Evolutionary conservation across 2,113 vertebrate species (phyloP), one percentile per base, ranked within the genome.

Genomic region (Crocuta crocuta): DNA sequence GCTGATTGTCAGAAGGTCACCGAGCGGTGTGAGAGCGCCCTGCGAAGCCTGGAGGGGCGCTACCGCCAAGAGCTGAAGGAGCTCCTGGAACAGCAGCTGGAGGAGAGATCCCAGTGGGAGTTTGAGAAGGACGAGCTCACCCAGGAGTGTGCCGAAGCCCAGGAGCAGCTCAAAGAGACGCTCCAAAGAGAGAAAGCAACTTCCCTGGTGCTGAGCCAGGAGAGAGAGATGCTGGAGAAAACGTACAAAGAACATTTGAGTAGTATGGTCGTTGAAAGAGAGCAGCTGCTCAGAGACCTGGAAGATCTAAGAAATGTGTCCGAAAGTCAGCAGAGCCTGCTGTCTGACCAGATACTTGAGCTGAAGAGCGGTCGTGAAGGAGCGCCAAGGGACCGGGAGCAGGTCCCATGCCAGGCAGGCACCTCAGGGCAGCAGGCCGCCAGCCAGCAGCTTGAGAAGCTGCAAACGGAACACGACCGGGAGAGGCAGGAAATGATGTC

Each of bases 101-200:
- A 99, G 90, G 99, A 99, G 97, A 99, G 98, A 86, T 98, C 98
- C 45, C 98, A 96, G 96, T 99, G 99, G 99, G 98, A 99, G 76
- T 99, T 99, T 7, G 99, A 99, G 89, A 98, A 99, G 86, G 98
- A 99, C 12, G 98, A 99, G 87, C 98, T 99, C 26, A 79, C 97
- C 94, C 98, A 99, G 96, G 98, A 99, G 88, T 96, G 74, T 0
- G 97, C 98, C 0, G 98, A 99, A 81, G 98, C 98, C 80, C 98
- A 95, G 0, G 98, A 98, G 68, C 97, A 85, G 43, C 97, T 99
- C 5, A 98, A 98, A 95, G 98, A 98, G 15, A 97, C 89, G 0
- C 94, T 99, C 78, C 98, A 98, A 26, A 95, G 97, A 0, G 98
- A 99, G 92, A 99, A 98, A 90, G 98, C 98, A 0, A 1, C 96